A percentile compares a stretch with the other conserved stretches of the same genome.
phyloP scores from a whole-genome alignment of 2,888 invertebrate genomes.

The Patella caerulea region DNA sequence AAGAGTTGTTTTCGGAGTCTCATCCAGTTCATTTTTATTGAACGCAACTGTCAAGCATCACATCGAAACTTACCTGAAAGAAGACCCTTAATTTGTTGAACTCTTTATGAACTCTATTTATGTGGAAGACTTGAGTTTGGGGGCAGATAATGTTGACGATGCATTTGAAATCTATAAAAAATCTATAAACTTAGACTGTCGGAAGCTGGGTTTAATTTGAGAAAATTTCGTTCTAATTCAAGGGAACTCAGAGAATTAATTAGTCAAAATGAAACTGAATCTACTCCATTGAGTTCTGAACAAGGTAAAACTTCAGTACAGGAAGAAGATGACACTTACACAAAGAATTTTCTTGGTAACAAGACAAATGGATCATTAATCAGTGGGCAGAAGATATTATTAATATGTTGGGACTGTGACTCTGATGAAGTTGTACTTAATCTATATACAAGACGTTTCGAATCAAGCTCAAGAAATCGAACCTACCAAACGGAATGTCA shows the following conservation, averaged over 20 bases:
- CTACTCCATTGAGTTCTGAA: too few relatives aligned
- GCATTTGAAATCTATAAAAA: neutral
- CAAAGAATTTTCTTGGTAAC: too few relatives aligned
- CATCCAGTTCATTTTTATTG: constrained; percentile 4
- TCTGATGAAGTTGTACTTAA: too few relatives aligned
- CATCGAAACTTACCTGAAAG: neutral
- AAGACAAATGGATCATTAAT: too few relatives aligned
- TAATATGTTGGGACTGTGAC: too few relatives aligned
- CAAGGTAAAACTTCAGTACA: too few relatives aligned
- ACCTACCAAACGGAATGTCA: neutral
- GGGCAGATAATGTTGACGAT: neutral
- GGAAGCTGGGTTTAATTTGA: constrained; percentile 6
- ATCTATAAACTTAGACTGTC: neutral
- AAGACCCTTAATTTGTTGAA: neutral
- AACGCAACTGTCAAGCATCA: neutral
- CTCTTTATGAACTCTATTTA: neutral
- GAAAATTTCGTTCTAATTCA: constrained; percentile 3
- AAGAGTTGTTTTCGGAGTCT: neutral
- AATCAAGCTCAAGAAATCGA: neutral
- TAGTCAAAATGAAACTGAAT: too few relatives aligned
- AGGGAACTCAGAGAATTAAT: neutral
- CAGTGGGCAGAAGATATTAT: too few relatives aligned
- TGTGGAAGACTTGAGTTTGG: neutral
- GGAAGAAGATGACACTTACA: too few relatives aligned
- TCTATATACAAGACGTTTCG: too few relatives aligned